Evolutionary conservation across 2,113 vertebrate species (phyloP).

Genomic region (Edolisoma coerulescens): DNA sequence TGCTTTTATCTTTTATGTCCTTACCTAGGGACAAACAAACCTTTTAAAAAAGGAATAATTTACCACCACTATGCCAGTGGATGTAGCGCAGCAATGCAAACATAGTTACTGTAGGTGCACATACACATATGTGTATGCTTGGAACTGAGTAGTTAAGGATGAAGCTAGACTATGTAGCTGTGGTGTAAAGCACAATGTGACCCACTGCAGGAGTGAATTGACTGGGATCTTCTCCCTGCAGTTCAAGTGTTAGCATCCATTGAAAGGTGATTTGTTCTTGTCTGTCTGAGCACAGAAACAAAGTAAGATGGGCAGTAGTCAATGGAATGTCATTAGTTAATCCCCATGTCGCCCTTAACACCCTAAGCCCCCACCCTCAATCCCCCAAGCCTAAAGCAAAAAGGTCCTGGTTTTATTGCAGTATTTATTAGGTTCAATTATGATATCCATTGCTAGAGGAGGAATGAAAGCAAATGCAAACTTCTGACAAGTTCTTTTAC

Average conservation of each 20-base stretch:
- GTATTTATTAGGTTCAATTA: not conserved
- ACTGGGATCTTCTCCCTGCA: not conserved
- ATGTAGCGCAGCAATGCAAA: not conserved
- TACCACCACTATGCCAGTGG: too few species aligned
- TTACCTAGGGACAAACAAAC: not conserved
- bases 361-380: too few species aligned
- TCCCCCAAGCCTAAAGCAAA: not conserved
- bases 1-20: not conserved
- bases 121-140: accelerated
- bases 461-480: not conserved
- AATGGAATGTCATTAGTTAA: not conserved
- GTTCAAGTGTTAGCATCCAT: not conserved
- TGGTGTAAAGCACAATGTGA: not conserved
- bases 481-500: not conserved
- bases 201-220: not conserved
- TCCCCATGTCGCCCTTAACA: not conserved
- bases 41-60: not conserved
- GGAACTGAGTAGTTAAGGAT: not conserved
- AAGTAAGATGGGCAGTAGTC: not conserved
- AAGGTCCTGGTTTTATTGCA: not conserved
- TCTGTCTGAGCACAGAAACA: not conserved
- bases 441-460: not conserved
- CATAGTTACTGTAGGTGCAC: not conserved
- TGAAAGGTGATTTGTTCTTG: not conserved
- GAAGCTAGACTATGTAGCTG: not conserved